Conservation (phyloP, 2,797 vertebrate genomes). For the Malacoraja senta region DNA sequence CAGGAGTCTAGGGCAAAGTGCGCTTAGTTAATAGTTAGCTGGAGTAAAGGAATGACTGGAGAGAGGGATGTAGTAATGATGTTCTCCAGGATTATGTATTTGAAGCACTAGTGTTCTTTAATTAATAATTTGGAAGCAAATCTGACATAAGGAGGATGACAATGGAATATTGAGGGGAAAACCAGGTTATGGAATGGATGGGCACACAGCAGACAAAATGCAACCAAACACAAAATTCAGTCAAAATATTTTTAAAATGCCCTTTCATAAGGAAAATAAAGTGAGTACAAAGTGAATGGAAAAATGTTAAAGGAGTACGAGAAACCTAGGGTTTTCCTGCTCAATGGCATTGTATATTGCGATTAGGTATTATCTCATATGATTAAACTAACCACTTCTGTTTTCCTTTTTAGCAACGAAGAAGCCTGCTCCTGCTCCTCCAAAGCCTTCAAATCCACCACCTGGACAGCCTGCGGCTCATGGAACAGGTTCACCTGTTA, state of each 20-base stretch:
- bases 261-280: background rate
- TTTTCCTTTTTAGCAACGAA: slow-evolving; percentile 68
- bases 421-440: slow-evolving; percentile 91
- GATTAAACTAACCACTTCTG: background rate
- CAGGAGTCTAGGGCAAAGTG: too few relatives aligned
- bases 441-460: slow-evolving; percentile 79
- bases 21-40: background rate
- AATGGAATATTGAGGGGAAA: background rate
- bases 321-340: background rate
- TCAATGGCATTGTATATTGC: background rate
- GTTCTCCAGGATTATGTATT: background rate
- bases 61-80: background rate
- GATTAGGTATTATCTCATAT: background rate
- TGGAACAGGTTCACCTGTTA: slow-evolving; percentile 9
- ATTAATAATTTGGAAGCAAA: background rate
- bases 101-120: background rate
- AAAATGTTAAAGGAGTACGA: background rate
- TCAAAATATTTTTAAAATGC: too few relatives aligned
- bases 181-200: background rate
- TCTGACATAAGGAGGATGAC: background rate
- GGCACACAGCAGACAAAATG: background rate
- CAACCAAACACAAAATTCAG: background rate
- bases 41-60: background rate
- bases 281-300: background rate
- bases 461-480: slow-evolving; percentile 59